These are phyloP conservation scores for Drosophila pallidifrons DNA, from an alignment of 1,140 invertebrate species.

Conservation along the genomic window DNA sequence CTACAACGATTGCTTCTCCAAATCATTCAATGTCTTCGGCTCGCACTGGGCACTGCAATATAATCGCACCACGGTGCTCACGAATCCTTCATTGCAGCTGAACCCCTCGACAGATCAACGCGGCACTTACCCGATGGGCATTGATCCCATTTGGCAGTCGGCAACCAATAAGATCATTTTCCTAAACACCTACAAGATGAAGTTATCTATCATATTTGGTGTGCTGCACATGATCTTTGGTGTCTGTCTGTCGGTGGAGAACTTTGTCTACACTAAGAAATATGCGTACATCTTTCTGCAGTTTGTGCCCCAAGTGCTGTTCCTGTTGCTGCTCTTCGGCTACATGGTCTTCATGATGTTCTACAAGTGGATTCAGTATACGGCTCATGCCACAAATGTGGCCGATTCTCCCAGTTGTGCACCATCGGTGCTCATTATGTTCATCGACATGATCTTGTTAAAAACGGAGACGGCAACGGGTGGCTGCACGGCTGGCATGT, in stretches of 20 bases:
- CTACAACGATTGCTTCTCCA: conserved; percentile 99
- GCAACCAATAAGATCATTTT: conserved; percentile 98
- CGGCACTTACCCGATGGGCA: conserved; percentile 69
- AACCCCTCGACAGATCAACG: conserved; percentile 87
- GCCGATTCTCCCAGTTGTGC: conserved; percentile 89
- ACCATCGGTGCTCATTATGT: conserved; percentile 94
- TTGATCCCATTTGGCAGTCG: conserved; percentile 95
- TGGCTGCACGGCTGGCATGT: conserved; percentile 90
- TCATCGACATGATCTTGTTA: conserved; percentile 96
- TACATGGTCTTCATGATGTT: conserved; percentile 97
- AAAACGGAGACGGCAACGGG: conserved; percentile 85
- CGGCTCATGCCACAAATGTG: conserved; percentile 85
- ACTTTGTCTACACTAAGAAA: conserved; percentile 94
- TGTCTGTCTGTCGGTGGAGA: conserved; percentile 93
- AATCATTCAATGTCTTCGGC: conserved; percentile 97
- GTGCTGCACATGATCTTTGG: conserved; percentile 99
- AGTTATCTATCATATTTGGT: conserved; percentile 97
- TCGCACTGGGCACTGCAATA: conserved; percentile 90
- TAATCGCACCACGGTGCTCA: conserved; percentile 85
- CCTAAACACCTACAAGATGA: conserved; percentile 99
- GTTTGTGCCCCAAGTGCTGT: conserved; percentile 97
- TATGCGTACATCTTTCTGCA: conserved; percentile 93
- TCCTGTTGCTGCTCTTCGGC: conserved; percentile 95
- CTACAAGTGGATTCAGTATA: conserved; percentile 95
- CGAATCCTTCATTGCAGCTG: conserved; percentile 86